Base-by-base conservation (phyloP, 2,113 vertebrate species). In the Scatophagus argus region DNA sequence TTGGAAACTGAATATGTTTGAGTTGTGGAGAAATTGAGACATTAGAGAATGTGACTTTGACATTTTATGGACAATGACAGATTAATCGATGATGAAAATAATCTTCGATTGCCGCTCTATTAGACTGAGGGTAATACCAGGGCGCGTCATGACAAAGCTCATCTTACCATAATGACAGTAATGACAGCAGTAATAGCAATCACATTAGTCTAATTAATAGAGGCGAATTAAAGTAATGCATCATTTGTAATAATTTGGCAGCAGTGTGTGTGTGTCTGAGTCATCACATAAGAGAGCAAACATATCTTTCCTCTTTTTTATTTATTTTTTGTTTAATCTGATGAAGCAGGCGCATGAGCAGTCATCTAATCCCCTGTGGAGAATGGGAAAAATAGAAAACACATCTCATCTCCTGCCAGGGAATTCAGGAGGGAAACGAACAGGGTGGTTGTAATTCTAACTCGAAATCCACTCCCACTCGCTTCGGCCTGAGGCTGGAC, bases 391-490 rank as follows among this genome's bases (percentile, higher is more conserved):
- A 49, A 63, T 21, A 19, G 67, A 54, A 59, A 66, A 46, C 21
- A 67, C 47, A 47, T 82, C 63, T 81, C 70, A 80, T 86, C 68
- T 82, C 32, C 46, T 66, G 74, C 67, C 51, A 58, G 52, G 38
- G 56, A 82, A 68, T 39, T 74, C 44, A 82, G 49, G 34, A 43
- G 71, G 13, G 17, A 77, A 77, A 68, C 38, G 65, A 46, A 79
- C n/a, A n/a, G n/a, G 9, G 43, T 4, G 16, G 19, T 1, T 21
- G 29, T 36, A 58, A 69, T 44, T 77, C 36, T 39, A 69, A 43
- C 47, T 69, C 16, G 75, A 63, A 72, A 76, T 63, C 41, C 23
- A 54, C 73, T 64, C 60, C 79, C 74, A 67, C 81, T 66, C 25
- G 0, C 21, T 6, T 27, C 3, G 49, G 25, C 59, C 73, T 0